Base-by-base conservation (phyloP, 2,888 invertebrate genomes). In the Hyalella azteca region DNA sequence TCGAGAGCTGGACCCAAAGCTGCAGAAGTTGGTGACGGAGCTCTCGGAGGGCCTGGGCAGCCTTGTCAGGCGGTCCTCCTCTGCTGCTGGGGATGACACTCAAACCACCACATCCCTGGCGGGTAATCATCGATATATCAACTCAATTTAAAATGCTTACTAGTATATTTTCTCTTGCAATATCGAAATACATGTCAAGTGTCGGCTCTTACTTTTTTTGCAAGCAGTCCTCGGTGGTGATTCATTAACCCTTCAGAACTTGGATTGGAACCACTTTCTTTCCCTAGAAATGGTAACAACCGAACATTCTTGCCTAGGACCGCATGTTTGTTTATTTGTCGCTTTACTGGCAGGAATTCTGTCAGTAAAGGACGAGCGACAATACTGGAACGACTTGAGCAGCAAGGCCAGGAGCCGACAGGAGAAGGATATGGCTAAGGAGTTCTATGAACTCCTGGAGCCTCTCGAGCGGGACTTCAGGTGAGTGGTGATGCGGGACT, bases 351-450 rank as follows among this genome's bases (percentile, higher is more conserved):
- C 87, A 93, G 93, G 92, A 73, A 91, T 93, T 76, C 87, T 92
- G 85, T 90, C 90, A 50, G 89, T 93, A 66, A 90, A 91, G 84
- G 93, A 94, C 88, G 94, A 94, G 89, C 88, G 92, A 66, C 91
- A 92, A 85, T 93, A 92, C 87, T 94, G 94, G 94, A 90, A 89
- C 84, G 90, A 91, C 26, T 86, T 90, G 48, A 87, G 89, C n/a
- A 89, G 90, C 77, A 89, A 89, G 75, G 88, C 88, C 78, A 90
- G 90, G 86, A 88, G 88, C 9, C 90, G 89, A 85, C 90, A 91
- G 49, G 90, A 91, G 76, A 90, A 89, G 86, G 91, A 90, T 83
- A 89, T 90, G 84, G 91, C 92, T 19, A 88, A 89, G 78, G 88
- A 90, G 41, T 92, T 92, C 88, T 89, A 88, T 86, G 90, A 91